Conservation (phyloP, 2,888 invertebrate species). For the Xestia c-nigrum region DNA sequence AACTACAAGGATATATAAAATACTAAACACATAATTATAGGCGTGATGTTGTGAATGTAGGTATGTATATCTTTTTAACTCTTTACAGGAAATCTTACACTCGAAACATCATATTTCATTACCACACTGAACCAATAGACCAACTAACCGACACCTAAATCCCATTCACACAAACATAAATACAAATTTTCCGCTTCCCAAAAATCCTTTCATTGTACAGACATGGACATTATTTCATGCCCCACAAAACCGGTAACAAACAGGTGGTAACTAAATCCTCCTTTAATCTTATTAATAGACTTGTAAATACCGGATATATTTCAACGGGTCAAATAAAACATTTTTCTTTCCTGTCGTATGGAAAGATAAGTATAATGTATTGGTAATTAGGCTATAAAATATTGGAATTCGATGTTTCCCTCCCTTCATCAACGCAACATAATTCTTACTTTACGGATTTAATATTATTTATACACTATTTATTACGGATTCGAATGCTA, state of each 20-base stretch:
- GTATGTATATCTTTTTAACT: not conserved
- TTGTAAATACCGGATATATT: slow-evolving; percentile 83
- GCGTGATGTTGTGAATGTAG: not conserved
- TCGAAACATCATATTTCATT: slow-evolving; percentile 12
- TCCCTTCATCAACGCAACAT: slow-evolving; percentile 85
- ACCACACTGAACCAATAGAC: slow-evolving; percentile 34
- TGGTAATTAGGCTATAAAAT: slow-evolving; percentile 87
- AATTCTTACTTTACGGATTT: slow-evolving; percentile 85
- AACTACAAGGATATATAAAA: too few species aligned
- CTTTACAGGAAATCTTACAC: not conserved
- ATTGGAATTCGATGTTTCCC: slow-evolving; percentile 85
- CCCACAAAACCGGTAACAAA: slow-evolving; percentile 62
- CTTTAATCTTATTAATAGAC: slow-evolving; percentile 85
- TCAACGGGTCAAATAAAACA: slow-evolving; percentile 84
- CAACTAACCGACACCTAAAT: slow-evolving; percentile 31
- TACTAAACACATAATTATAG: too few species aligned
- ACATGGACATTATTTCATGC: slow-evolving; percentile 36
- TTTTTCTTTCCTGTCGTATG: slow-evolving; percentile 77
- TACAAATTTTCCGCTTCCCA: slow-evolving; percentile 57
- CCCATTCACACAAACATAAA: slow-evolving; percentile 62
- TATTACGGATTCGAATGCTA: slow-evolving; percentile 72
- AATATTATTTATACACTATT: slow-evolving; percentile 78
- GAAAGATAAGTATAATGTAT: slow-evolving; percentile 87
- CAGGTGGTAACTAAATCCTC: slow-evolving; percentile 70
- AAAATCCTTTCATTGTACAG: slow-evolving; percentile 54